Evolutionary conservation across 2,797 vertebrate species (phyloP), one percentile per base, ranked within the genome.

Genomic region (Myoxocephalus aenaeus): DNA sequence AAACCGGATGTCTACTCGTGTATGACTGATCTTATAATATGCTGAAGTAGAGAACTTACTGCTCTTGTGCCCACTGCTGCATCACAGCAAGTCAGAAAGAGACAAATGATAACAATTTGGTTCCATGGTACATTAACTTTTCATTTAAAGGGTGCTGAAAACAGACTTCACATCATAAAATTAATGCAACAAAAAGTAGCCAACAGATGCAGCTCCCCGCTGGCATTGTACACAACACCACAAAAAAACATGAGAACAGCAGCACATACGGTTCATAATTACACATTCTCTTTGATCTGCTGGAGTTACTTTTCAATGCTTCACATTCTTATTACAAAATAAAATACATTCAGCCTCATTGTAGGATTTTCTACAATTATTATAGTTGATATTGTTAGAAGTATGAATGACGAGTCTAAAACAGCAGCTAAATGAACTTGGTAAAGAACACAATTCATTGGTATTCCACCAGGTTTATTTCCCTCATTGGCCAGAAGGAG

Each of bases 321-420:
- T 92, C 90, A 92, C 85, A 91, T 89, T 93, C 42, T 50, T 72
- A 25, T 66, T 42, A 79, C 38, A 73, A 64, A 80, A 38, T 42
- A 27, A 62, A 61, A 50, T 62, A 86, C 61, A 75, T 80, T 75
- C 29, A 54, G 32, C 22, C 36, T 68, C 27, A 73, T 1, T 68
- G 65, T 65, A 48, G 25, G 32, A 65, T 38, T 63, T 72, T 64
- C 75, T 57, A 76, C 44, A 32, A 40, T 64, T 65, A 65, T 36
- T 57, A 76, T 50, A 75, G 62, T 46, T 65, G 36, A 82, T 75
- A 53, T 66, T 54, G 46, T 48, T 48, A 48, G 46, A 68, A 65
- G 62, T 77, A 86, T 61, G 18, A 73, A 42, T 42, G 34, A 59
- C 22, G 38, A 61, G 14, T 27, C 13, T 59, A 59, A 67, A 74